phyloP scores from a whole-genome alignment of 1,140 invertebrate genomes.

The Wiebesia pumilae region DNA sequence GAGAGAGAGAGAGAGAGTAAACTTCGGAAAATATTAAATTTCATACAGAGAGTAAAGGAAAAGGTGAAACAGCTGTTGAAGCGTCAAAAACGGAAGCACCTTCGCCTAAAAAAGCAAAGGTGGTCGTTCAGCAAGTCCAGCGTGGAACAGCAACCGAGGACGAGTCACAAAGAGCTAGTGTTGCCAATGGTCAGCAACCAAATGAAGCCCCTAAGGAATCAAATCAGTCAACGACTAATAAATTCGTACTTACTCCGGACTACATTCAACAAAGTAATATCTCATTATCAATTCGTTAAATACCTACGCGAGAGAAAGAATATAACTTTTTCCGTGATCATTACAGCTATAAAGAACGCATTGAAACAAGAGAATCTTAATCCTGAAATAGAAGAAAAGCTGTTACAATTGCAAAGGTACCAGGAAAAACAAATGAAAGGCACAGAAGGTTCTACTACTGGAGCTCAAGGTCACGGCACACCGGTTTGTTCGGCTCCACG shows the following conservation, averaged over 20 bases:
- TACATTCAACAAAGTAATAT: slow-evolving; percentile 91
- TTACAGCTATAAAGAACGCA: slow-evolving; percentile 86
- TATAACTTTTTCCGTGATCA: slow-evolving; percentile 47
- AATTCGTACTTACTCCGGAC: slow-evolving; percentile 90
- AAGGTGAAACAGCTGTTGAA: slow-evolving; percentile 20
- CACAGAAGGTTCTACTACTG: slow-evolving; percentile 64
- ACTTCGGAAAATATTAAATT: background rate
- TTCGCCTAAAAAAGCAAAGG: slow-evolving; percentile 68
- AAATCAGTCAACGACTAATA: slow-evolving; percentile 75
- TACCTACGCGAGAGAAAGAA: background rate
- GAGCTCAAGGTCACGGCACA: slow-evolving; percentile 65
- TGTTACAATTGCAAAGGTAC: slow-evolving; percentile 90
- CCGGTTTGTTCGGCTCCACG: slow-evolving; percentile 61
- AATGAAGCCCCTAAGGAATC: slow-evolving; percentile 67
- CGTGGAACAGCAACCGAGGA: slow-evolving; percentile 61
- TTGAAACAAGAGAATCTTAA: slow-evolving; percentile 91
- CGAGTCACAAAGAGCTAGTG: slow-evolving; percentile 63
- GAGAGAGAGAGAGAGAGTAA: no score
- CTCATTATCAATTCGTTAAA: slow-evolving; percentile 43
- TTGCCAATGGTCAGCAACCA: slow-evolving; percentile 73
- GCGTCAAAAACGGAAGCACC: slow-evolving; percentile 33
- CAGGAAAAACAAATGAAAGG: slow-evolving; percentile 87
- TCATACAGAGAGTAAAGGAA: slow-evolving; percentile 44
- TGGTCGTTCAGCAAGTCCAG: slow-evolving; percentile 68
- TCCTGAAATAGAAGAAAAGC: slow-evolving; percentile 94